Evolutionary conservation across 2,113 vertebrate species (phyloP).

Genomic region (Progne subis): DNA sequence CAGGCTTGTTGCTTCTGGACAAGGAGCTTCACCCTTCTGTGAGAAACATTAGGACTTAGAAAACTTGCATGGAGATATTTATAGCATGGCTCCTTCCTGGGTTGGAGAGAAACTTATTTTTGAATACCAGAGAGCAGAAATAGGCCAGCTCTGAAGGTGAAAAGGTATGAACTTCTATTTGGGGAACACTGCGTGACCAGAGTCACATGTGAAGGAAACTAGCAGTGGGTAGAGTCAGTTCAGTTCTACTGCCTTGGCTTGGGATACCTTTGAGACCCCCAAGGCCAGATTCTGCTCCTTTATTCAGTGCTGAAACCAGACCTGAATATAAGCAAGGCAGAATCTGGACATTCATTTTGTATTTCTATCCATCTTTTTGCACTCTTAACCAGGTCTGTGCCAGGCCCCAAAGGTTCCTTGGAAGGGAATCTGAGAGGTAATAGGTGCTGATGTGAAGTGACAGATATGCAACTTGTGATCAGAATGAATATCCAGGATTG

Average conservation of each 20-base stretch:
- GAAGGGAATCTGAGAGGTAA: not conserved
- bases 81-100: not conserved
- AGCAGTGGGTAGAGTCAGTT: not conserved
- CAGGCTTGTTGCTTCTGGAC: not conserved
- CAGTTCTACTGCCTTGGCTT: not conserved
- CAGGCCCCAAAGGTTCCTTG: accelerated
- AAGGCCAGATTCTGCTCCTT: not conserved
- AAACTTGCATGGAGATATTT: constrained; percentile 16
- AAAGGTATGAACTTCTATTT: constrained; percentile 49
- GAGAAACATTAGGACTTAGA: not conserved
- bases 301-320: not conserved
- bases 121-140: constrained; percentile 28
- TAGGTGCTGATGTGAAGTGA: not conserved
- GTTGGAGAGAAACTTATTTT: constrained; percentile 11
- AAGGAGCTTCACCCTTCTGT: not conserved
- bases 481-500: not conserved
- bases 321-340: not conserved
- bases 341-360: not conserved
- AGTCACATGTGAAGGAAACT: not conserved
- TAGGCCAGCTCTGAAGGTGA: constrained; percentile 43
- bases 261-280: accelerated
- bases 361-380: not conserved
- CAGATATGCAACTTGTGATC: not conserved
- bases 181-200: not conserved
- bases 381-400: not conserved